Conservation (phyloP, 2,888 invertebrate genomes). For the Apodemia zela region DNA sequence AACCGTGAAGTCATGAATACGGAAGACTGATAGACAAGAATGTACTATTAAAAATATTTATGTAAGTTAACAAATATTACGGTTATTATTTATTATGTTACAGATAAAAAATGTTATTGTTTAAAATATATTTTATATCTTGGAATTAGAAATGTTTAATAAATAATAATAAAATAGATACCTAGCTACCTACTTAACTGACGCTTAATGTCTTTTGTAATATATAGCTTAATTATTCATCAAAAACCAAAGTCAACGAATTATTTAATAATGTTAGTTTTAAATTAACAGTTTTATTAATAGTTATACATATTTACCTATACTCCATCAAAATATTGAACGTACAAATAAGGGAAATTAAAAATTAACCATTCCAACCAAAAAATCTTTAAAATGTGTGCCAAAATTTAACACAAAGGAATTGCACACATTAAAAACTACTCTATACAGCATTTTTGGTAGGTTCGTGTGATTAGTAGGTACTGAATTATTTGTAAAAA, state of each 20-base stretch:
- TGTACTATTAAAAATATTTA: neutral
- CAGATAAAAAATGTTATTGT: conserved; percentile 8
- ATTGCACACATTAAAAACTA: no score
- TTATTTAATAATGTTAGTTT: neutral
- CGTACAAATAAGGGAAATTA: neutral
- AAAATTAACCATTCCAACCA: no score
- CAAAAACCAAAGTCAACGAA: conserved; percentile 13
- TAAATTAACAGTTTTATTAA: neutral
- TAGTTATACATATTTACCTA: conserved; percentile 2
- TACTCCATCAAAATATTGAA: neutral
- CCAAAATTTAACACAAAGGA: no score
- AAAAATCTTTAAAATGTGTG: no score
- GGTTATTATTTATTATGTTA: neutral
- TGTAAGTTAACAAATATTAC: neutral
- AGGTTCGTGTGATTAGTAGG: no score
- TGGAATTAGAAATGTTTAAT: neutral
- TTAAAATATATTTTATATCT: conserved; percentile 11
- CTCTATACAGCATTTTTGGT: no score
- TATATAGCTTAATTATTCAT: neutral
- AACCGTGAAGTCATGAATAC: neutral
- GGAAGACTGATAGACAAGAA: conserved; percentile 2
- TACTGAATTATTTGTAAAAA: no score
- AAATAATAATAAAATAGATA: neutral
- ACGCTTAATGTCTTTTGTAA: neutral
- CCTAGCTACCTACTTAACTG: neutral